Evolutionary conservation across 2,113 vertebrate genomes (phyloP).

Genomic region (Ciconia maguari): DNA sequence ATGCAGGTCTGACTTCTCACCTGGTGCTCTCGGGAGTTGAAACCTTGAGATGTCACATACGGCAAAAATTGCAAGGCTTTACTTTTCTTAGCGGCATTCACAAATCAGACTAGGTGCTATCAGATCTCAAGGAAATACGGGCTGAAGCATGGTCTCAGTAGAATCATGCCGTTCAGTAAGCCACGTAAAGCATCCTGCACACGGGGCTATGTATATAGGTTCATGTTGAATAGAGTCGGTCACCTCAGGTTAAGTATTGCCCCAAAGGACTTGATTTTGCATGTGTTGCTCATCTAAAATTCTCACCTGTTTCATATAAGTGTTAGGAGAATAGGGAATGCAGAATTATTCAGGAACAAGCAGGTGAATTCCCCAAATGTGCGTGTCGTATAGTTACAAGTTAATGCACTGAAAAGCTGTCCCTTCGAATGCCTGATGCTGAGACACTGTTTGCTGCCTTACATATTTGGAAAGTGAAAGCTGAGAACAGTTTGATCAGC

Average conservation of each 20-base stretch:
- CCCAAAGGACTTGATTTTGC: slow-evolving; percentile 1
- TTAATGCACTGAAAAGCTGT: background rate
- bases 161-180: background rate
- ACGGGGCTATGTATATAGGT: background rate
- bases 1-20: slow-evolving; percentile 32
- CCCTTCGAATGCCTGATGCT: background rate
- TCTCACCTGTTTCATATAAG: background rate
- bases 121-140: background rate
- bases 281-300: slow-evolving; percentile 7
- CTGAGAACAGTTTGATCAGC: background rate
- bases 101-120: background rate
- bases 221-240: background rate
- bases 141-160: background rate
- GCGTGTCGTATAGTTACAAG: fast-evolving
- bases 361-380: background rate
- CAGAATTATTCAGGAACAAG: background rate
- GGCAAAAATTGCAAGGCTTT: background rate
- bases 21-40: background rate
- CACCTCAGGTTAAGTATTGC: background rate
- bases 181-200: background rate
- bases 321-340: background rate
- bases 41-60: background rate
- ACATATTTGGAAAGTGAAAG: background rate
- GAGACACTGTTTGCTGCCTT: background rate
- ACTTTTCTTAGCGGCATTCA: background rate